Evolutionary conservation across 35 echinoderm and acorn worm genomes (phyloP), one percentile per base, ranked within the genome.

Genomic region (Chiridota heheva): DNA sequence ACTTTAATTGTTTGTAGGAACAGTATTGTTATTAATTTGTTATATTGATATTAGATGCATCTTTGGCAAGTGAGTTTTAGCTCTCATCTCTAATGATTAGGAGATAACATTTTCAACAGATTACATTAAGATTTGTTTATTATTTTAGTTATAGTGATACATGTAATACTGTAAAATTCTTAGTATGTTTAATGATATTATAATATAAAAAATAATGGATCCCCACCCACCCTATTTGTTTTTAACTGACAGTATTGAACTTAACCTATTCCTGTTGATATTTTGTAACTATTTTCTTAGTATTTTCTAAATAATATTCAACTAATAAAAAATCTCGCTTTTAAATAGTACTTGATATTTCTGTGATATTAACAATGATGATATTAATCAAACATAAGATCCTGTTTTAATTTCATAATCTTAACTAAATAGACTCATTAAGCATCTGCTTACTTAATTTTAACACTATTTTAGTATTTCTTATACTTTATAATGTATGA

Each of bases 361-460:
- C n/a, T 58, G 30, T 58, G 56, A 58, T 58, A 58, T 4, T 58
- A 58, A 58, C 30, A n/a, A n/a, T 4, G n/a, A 58, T 58, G n/a
- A 58, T 4, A 24, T 24, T 58, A 24, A 58, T 24, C 7, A 51
- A 51, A 51, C 46, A 51, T 10, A 51, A 51, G n/a, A 51, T 51
- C 46, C 46, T 51, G 46, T 51, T 51, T 51, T 51, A 51, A 51
- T 51, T 51, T 51, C 46, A 51, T 51, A 51, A 51, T n/a, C n/a
- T 4, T 58, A 58, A 58, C 56, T 58, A 58, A 58, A 58, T 58
- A 58, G 56, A 58, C 56, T 58, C 56, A 58, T 58, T 58, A 58
- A 58, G 56, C 56, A 58, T 58, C 15, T 58, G 56, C 56, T 58
- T 24, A 58, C 56, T 58, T 58, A 58, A 24, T 4, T 58, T 58